These are phyloP conservation scores for Pungitius pungitius DNA, from an alignment of 2,113 vertebrate genomes.

Conservation along the genomic window DNA sequence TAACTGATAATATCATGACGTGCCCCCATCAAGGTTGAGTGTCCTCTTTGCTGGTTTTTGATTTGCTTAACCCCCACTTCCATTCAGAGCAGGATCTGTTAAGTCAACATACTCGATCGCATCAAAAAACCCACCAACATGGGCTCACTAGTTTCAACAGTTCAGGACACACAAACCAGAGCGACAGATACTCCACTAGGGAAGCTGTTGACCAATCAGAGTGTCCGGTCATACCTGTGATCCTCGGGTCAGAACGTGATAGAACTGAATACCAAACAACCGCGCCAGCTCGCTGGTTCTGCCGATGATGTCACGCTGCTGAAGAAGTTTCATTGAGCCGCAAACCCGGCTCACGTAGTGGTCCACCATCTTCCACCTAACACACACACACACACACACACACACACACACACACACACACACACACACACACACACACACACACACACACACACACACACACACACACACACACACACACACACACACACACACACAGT, in stretches of 20 bases:
- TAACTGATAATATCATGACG: neutral
- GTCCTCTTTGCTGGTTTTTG: too few species aligned
- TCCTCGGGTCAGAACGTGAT: conserved; percentile 94
- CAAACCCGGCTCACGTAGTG: conserved; percentile 90
- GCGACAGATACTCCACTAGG: too few species aligned
- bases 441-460: conserved; percentile 6
- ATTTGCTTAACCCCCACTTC: too few species aligned
- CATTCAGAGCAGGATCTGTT: too few species aligned
- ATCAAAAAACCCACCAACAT: too few species aligned
- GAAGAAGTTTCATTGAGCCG: conserved; percentile 89
- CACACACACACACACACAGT: neutral
- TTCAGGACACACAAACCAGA: too few species aligned
- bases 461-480: conserved; percentile 7
- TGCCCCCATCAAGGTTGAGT: too few species aligned
- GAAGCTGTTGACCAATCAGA: neutral
- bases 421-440: conserved; percentile 14
- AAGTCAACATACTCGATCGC: too few species aligned
- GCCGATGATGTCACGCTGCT: conserved; percentile 92
- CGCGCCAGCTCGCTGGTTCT: conserved; percentile 97
- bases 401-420: conserved; percentile 14
- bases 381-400: conserved; percentile 6
- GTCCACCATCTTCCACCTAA: conserved; percentile 97
- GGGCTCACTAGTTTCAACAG: too few species aligned
- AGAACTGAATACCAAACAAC: conserved; percentile 97
- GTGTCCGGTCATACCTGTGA: conserved; percentile 77